Conservation (phyloP, 2,888 invertebrate species). For the Noctua janthina region DNA sequence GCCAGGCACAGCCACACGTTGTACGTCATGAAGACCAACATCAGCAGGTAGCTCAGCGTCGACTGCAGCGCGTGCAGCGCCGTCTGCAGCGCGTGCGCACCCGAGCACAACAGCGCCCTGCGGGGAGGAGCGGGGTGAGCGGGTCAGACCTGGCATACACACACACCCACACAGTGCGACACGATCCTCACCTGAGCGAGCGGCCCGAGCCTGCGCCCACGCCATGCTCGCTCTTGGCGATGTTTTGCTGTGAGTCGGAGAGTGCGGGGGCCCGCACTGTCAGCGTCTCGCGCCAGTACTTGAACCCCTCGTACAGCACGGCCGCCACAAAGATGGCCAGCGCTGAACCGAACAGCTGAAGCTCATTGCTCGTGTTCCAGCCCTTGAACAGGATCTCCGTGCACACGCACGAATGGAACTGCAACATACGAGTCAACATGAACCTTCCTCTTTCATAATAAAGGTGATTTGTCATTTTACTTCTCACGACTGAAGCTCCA, state of each 20-base stretch:
- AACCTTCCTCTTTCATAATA: background rate
- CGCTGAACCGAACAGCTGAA: slow-evolving; percentile 96
- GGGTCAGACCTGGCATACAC: background rate
- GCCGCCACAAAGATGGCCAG: slow-evolving; percentile 96
- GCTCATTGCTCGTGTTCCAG: slow-evolving; percentile 93
- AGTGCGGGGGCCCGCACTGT: slow-evolving; percentile 59
- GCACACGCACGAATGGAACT: slow-evolving; percentile 94
- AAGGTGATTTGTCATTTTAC: background rate
- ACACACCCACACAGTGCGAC: background rate
- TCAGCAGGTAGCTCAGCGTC: slow-evolving; percentile 96
- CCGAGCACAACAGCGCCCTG: slow-evolving; percentile 83
- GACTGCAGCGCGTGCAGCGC: slow-evolving; percentile 96
- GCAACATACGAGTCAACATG: slow-evolving; percentile 72
- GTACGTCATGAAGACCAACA: slow-evolving; percentile 99
- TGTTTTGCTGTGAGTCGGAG: slow-evolving; percentile 84
- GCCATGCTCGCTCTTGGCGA: slow-evolving; percentile 77
- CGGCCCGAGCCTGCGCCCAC: background rate
- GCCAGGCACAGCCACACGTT: slow-evolving; percentile 98
- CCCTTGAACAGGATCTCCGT: slow-evolving; percentile 95
- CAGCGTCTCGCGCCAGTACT: slow-evolving; percentile 92
- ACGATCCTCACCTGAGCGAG: slow-evolving; percentile 13
- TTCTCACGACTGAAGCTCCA: background rate
- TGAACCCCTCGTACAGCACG: slow-evolving; percentile 97
- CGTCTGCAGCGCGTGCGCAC: slow-evolving; percentile 95
- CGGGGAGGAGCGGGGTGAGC: too few relatives aligned